These are phyloP conservation scores for Drosophila falleni DNA, from an alignment of 2,888 invertebrate genomes.

Conservation along the genomic window DNA sequence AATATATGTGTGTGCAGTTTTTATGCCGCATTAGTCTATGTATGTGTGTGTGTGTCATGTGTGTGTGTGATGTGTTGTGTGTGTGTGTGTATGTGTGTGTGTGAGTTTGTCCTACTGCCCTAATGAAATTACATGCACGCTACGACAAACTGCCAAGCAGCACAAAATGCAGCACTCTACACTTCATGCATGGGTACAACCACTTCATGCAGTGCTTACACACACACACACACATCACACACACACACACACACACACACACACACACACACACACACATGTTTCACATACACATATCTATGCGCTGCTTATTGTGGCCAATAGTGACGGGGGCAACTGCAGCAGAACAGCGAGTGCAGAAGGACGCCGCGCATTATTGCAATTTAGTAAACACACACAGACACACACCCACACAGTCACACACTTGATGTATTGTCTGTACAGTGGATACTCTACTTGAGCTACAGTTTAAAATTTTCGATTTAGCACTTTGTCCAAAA, in stretches of 20 bases:
- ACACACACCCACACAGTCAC: conserved; percentile 17
- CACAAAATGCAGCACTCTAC: conserved; percentile 47
- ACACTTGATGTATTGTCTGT: conserved; percentile 11
- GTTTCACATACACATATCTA: background rate
- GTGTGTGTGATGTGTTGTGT: conserved; percentile 13
- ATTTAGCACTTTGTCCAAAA: background rate
- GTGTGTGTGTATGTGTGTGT: conserved; percentile 36
- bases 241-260: background rate
- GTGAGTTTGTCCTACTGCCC: conserved; percentile 76
- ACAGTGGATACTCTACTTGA: conserved; percentile 20
- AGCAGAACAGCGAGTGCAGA: conserved; percentile 22
- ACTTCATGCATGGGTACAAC: conserved; percentile 53
- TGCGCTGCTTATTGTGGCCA: conserved; percentile 22
- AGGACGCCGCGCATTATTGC: conserved; percentile 52
- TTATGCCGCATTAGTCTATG: background rate
- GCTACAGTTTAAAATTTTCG: background rate
- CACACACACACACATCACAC: conserved; percentile 7
- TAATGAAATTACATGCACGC: conserved; percentile 74
- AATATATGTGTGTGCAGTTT: conserved; percentile 9
- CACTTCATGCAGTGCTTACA: conserved; percentile 42
- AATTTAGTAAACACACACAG: conserved; percentile 39
- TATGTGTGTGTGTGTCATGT: background rate
- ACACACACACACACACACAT: conserved; percentile 7
- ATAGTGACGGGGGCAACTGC: conserved; percentile 2
- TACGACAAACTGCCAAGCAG: conserved; percentile 57